These are phyloP conservation scores for Nomada ruficornis DNA, from an alignment of 2,888 invertebrate genomes.

Conservation along the genomic window DNA sequence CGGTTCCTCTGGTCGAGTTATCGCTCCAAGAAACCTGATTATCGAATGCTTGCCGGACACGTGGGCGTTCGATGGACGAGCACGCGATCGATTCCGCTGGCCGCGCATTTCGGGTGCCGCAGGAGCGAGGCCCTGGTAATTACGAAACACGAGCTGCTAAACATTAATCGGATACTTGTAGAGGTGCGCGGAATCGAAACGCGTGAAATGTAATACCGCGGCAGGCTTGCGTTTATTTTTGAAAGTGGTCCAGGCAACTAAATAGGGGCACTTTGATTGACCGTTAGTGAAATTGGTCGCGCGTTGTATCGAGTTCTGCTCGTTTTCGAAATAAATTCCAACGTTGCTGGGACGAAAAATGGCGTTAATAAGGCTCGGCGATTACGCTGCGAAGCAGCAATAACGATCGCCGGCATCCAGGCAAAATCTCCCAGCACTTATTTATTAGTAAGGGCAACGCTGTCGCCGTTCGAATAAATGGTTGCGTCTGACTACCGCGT, in stretches of 20 bases:
- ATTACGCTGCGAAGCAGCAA: not conserved
- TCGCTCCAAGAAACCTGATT: slow-evolving; percentile 67
- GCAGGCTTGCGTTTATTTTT: not conserved
- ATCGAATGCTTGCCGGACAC: slow-evolving; percentile 56
- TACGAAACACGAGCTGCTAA: not conserved
- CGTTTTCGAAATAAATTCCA: not conserved
- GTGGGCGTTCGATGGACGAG: not conserved
- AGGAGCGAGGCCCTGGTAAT: too few species aligned
- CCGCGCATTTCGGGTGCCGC: too few species aligned
- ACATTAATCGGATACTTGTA: not conserved
- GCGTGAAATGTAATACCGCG: not conserved
- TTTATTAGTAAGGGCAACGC: not conserved
- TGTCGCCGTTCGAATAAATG: not conserved
- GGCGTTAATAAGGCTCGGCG: not conserved
- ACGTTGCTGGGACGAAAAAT: not conserved
- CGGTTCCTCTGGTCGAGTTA: slow-evolving; percentile 42
- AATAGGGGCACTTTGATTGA: not conserved
- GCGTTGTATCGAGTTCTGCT: not conserved
- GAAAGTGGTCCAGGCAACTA: not conserved
- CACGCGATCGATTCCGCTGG: not conserved
- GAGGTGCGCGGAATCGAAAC: not conserved
- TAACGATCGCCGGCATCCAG: not conserved
- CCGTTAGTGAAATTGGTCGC: not conserved
- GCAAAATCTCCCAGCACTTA: too few species aligned
- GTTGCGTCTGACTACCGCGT: not conserved